Percentiles rank a stretch among this genome's conserved stretches.
Evolutionary conservation across 2,797 vertebrate genomes (phyloP).

Genomic region (Aplochiton taeniatus): DNA sequence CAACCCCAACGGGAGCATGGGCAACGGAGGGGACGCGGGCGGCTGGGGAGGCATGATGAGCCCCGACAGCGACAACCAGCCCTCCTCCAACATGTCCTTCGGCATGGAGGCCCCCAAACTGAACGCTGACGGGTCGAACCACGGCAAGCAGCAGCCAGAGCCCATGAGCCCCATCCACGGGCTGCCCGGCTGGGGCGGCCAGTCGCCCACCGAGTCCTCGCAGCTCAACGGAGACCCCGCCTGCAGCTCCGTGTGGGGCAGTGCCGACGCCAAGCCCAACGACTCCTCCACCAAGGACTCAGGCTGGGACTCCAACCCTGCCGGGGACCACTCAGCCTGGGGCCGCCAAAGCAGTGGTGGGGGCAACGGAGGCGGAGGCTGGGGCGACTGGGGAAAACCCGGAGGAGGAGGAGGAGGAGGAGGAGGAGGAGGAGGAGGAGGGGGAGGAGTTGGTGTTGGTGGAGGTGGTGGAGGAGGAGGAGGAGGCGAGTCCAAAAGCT

Average conservation of each 20-base stretch:
- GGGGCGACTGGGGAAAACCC: constrained; percentile 85
- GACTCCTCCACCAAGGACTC: constrained; percentile 78
- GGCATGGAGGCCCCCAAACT: constrained; percentile 97
- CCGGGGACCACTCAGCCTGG: constrained; percentile 75
- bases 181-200: constrained; percentile 87
- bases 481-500: constrained; percentile 33
- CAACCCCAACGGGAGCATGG: constrained; percentile 67
- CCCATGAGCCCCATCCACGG: constrained; percentile 80
- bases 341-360: constrained; percentile 76
- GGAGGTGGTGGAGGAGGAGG: constrained; percentile 55
- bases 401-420: constrained; percentile 67
- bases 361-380: constrained; percentile 81
- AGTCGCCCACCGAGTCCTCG: constrained; percentile 80
- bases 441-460: too few relatives aligned
- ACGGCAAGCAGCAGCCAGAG: constrained; percentile 83
- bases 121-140: constrained; percentile 99
- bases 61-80: constrained; percentile 80
- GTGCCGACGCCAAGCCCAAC: constrained; percentile 85
- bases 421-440: constrained; percentile 67
- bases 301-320: constrained; percentile 80
- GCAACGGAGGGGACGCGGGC: constrained; percentile 82
- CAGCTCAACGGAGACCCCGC: constrained; percentile 87
- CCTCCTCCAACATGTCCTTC: constrained; percentile 95
- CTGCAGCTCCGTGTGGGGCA: constrained; percentile 84
- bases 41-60: constrained; percentile 86